phyloP scores from a whole-genome alignment of 1,140 invertebrate genomes.

The Zaprionus inermis region DNA sequence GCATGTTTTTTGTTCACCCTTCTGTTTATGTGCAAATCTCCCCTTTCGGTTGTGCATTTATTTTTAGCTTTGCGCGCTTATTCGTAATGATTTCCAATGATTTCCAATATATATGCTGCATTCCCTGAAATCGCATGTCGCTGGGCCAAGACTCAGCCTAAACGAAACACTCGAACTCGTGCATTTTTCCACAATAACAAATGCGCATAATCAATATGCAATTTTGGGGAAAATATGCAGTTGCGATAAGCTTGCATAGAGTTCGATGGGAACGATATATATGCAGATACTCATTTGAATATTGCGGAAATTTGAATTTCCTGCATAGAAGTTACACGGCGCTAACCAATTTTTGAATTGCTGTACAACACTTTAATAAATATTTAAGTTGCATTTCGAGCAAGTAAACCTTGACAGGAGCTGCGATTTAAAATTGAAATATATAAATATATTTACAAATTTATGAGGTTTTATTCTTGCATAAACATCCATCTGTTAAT shows the following conservation, averaged over 20 bases:
- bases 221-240: background rate
- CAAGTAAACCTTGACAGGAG: background rate
- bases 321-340: background rate
- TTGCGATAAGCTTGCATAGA: background rate
- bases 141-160: background rate
- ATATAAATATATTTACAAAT: background rate
- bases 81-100: constrained; percentile 27
- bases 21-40: constrained; percentile 17
- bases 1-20: constrained; percentile 6
- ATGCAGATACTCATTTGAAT: constrained; percentile 3
- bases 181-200: constrained; percentile 18
- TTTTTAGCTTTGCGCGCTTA: constrained; percentile 34
- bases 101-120: constrained; percentile 35
- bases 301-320: constrained; percentile 9
- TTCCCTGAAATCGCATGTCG: constrained; percentile 13
- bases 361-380: constrained; percentile 3
- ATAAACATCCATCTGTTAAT: background rate
- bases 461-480: background rate
- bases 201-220: constrained; percentile 3
- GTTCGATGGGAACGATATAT: background rate
- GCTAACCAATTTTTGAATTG: too few relatives aligned
- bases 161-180: constrained; percentile 1
- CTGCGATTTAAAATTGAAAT: constrained; percentile 1
- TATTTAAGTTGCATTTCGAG: background rate
- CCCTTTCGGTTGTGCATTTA: constrained; percentile 16